Conservation (phyloP, 2,113 vertebrate genomes). For the Osmerus mordax region DNA sequence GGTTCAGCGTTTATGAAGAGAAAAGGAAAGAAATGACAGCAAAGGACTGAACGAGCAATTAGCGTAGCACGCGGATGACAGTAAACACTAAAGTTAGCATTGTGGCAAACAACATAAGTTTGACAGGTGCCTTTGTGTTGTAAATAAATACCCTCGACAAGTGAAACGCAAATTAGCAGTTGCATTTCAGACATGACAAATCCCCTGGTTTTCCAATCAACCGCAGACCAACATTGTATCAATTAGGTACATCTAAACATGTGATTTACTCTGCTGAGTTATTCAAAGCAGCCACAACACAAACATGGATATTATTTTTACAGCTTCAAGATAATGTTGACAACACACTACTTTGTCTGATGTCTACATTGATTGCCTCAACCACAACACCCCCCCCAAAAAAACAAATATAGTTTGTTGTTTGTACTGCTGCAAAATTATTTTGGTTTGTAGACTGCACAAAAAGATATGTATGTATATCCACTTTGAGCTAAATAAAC, state of each 20-base stretch:
- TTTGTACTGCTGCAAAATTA: no score
- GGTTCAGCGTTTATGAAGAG: conserved; percentile 46
- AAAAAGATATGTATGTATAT: no score
- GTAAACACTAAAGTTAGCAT: conserved; percentile 4
- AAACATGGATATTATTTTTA: no score
- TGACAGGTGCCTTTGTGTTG: conserved; percentile 49
- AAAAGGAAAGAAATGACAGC: conserved; percentile 66
- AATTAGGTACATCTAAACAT: conserved; percentile 35
- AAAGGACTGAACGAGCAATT: conserved; percentile 24
- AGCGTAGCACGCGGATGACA: conserved; percentile 30
- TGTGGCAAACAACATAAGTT: conserved; percentile 50
- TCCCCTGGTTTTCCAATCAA: conserved; percentile 36
- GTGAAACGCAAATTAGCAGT: conserved; percentile 55
- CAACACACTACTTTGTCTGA: no score
- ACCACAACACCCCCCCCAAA: no score
- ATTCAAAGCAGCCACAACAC: neutral
- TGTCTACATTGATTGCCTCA: no score
- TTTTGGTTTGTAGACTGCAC: no score
- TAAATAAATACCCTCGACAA: conserved; percentile 44
- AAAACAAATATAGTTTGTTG: no score
- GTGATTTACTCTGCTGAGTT: conserved; percentile 8
- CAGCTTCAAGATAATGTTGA: no score
- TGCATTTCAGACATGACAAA: conserved; percentile 58
- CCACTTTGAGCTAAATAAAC: no score
- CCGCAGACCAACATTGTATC: conserved; percentile 29